These are phyloP conservation scores for Cetonia aurata DNA, from an alignment of 2,888 invertebrate genomes.

Conservation along the genomic window DNA sequence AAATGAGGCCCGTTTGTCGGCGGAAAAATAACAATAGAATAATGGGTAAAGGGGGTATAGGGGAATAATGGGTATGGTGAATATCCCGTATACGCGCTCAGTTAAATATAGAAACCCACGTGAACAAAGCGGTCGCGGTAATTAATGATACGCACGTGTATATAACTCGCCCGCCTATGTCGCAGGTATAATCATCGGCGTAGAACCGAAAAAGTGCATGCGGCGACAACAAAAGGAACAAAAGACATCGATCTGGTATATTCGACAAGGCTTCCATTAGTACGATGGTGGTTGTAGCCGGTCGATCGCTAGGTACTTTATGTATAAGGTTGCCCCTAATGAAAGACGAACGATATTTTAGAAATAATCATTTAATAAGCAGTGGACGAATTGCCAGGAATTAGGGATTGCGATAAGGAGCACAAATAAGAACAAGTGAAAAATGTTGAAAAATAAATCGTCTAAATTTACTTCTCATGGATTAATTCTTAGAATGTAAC, in stretches of 20 bases:
- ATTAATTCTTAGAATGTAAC: too few species aligned
- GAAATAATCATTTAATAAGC: conserved; percentile 21
- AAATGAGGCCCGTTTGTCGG: conserved; percentile 25
- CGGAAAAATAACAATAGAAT: conserved; percentile 31
- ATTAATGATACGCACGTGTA: conserved; percentile 26
- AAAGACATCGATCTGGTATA: conserved; percentile 29
- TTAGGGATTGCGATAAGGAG: not conserved
- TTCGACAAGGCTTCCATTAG: conserved; percentile 25
- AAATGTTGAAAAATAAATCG: too few species aligned
- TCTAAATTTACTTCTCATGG: too few species aligned
- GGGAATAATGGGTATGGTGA: conserved; percentile 7
- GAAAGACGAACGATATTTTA: conserved; percentile 28
- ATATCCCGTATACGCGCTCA: not conserved
- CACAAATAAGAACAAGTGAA: too few species aligned
- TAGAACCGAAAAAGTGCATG: conserved; percentile 24
- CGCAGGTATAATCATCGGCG: conserved; percentile 16
- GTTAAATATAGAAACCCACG: not conserved
- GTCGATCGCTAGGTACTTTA: conserved; percentile 1
- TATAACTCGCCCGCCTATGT: not conserved
- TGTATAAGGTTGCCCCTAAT: conserved; percentile 5
- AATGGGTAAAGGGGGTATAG: too few species aligned
- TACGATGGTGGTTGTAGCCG: conserved; percentile 5
- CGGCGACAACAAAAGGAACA: conserved; percentile 28
- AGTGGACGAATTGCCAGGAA: conserved; percentile 17
- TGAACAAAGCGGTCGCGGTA: conserved; percentile 28